Base-by-base conservation (phyloP, 2,797 vertebrate genomes). In the Alcedo atthis region DNA sequence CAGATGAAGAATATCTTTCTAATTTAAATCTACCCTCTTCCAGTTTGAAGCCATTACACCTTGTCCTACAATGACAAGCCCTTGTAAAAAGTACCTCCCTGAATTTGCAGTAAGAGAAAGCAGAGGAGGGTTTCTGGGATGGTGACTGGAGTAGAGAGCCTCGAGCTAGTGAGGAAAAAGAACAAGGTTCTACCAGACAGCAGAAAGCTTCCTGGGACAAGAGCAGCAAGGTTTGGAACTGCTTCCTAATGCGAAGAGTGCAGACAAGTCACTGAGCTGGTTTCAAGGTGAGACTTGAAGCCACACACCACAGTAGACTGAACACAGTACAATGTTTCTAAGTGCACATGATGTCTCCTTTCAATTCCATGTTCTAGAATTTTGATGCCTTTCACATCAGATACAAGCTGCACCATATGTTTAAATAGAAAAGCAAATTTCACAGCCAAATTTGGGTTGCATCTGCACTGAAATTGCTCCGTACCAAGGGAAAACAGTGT, bases 71-170 rank as follows among this genome's bases (percentile, higher is more conserved):
- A n/a, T 18, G 30, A 54, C 28, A 54, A 54, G 51, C 28, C 51
- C 51, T n/a, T 54, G 28, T 54, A n/a, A 19, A 54, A 54, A 30
- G 28, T 19, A 30, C 51, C 28, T 54, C 16, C 28, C 51, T n/a
- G 30, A 69, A 73, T 59, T 76, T 37, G 13, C 21, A 17, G 8
- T 54, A 28, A 12, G 53, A 59, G 28, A 1, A 1, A 4, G 16
- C 37, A 75, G 46, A 78, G 33, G 4, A 66, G 16, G 24, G 18
- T 20, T 40, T 45, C 35, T 57, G 57, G 13, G 35, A 25, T 37
- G 21, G 18, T 25, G 22, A 58, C 26, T 6, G 3, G 21, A 68
- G n/a, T 2, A 10, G 16, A 28, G 3, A 1, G 1, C 8, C 8
- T 54, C 22, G 46, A 9, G 6, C 15, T 81, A 28, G 5, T 22